phyloP scores from a whole-genome alignment of 2,888 invertebrate genomes.

The Spatulosminthurus flaviceps region DNA sequence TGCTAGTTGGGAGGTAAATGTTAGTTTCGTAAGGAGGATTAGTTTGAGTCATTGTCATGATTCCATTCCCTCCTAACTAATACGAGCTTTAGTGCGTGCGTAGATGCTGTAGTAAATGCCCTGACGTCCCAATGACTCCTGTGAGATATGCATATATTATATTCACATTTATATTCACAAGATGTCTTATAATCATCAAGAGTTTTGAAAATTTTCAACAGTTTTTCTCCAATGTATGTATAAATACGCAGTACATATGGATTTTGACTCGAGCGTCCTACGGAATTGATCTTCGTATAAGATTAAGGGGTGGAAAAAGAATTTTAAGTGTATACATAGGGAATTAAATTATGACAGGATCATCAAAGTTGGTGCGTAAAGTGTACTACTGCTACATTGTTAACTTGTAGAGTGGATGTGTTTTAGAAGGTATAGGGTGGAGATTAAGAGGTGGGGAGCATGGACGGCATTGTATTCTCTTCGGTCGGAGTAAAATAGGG shows the following conservation, averaged over 20 bases:
- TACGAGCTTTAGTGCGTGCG: too few species aligned
- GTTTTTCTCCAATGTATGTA: background rate
- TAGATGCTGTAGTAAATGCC: too few species aligned
- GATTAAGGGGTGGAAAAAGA: background rate
- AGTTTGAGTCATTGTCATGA: constrained; percentile 32
- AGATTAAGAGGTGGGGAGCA: constrained; percentile 36
- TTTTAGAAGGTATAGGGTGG: constrained; percentile 37
- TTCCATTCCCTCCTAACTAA: background rate
- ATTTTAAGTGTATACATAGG: background rate
- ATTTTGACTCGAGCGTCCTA: constrained; percentile 5
- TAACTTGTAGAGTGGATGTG: background rate
- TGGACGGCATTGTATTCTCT: constrained; percentile 29
- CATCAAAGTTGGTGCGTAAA: constrained; percentile 34
- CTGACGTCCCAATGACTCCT: too few species aligned
- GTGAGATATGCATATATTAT: too few species aligned
- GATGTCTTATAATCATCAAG: background rate
- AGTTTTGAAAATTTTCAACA: background rate
- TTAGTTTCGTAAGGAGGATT: constrained; percentile 12
- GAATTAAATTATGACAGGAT: constrained; percentile 43
- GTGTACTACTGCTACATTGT: background rate
- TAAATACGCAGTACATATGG: background rate
- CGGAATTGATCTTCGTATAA: background rate
- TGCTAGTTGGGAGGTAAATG: constrained; percentile 23
- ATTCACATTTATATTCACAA: background rate
- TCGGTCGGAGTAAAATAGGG: constrained; percentile 30